Percentiles rank a stretch among this genome's conserved stretches.
Conservation (phyloP, 2,797 vertebrate genomes). For the Petrocephalus sullivani region DNA sequence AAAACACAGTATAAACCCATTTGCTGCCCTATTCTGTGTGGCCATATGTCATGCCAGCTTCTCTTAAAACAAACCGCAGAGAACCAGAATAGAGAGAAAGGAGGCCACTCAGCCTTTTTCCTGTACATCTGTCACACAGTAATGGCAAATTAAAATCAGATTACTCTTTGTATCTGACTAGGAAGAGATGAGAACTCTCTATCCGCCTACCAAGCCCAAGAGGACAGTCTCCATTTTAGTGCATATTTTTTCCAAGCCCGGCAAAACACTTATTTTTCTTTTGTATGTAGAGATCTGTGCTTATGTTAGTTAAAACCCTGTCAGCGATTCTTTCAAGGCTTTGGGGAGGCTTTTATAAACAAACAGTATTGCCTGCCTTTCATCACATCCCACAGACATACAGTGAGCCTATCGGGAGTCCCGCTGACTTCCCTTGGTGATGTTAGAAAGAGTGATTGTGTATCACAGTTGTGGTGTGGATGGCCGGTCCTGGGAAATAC, state of each 20-base stretch:
- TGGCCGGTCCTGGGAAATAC: neutral
- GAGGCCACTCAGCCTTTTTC: slow-evolving; percentile 9
- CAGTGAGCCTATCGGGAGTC: neutral
- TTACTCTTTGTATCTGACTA: neutral
- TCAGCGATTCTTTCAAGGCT: neutral
- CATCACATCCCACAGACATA: neutral
- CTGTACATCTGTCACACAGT: neutral
- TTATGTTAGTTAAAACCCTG: neutral
- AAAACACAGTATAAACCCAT: neutral
- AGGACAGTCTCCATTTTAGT: neutral
- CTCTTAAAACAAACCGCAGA: neutral
- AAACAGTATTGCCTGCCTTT: neutral
- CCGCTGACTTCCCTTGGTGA: neutral
- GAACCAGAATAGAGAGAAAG: neutral
- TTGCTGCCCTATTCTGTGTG: neutral
- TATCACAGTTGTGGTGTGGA: neutral
- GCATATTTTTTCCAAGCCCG: neutral
- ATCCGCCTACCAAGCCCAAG: neutral
- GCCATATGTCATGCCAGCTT: neutral
- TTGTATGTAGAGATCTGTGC: neutral
- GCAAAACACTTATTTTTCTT: neutral
- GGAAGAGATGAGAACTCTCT: neutral
- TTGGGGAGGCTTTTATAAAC: neutral
- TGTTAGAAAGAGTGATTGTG: slow-evolving; percentile 5
- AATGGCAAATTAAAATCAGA: slow-evolving; percentile 24